Conservation (phyloP, 2,113 vertebrate species). For the Lepisosteus osseus region DNA sequence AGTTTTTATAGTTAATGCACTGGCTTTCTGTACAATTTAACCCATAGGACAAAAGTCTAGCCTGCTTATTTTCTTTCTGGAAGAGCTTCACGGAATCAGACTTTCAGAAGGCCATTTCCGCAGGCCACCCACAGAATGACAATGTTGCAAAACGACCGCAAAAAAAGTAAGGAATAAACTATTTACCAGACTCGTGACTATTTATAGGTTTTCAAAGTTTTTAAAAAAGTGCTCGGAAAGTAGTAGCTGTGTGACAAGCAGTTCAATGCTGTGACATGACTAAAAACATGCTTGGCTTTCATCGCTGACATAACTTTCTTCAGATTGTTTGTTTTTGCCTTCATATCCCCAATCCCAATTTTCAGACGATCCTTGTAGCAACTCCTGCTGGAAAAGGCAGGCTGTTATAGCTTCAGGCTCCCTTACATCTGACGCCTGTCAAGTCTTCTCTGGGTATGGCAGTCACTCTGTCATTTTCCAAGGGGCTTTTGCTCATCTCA, state of each 20-base stretch:
- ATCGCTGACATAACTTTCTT: conserved; percentile 58
- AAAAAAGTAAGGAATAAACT: conserved; percentile 28
- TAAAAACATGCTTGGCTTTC: conserved; percentile 44
- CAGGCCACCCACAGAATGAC: conserved; percentile 2
- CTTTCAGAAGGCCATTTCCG: too few relatives aligned
- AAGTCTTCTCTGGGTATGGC: conserved; percentile 71
- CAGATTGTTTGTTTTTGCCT: conserved; percentile 68
- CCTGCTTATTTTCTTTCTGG: too few relatives aligned
- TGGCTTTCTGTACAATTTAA: too few relatives aligned
- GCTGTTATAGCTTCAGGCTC: conserved; percentile 74
- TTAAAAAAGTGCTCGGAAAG: conserved; percentile 16
- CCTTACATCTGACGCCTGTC: conserved; percentile 77
- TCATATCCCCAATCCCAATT: conserved; percentile 68
- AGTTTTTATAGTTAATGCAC: too few relatives aligned
- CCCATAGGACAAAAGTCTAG: not conserved
- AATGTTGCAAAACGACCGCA: not conserved
- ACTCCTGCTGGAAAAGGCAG: conserved; percentile 64
- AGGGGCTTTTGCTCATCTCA: conserved; percentile 70
- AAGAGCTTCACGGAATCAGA: too few relatives aligned
- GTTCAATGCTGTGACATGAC: conserved; percentile 51
- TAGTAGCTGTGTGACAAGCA: conserved; percentile 45
- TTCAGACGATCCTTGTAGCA: conserved; percentile 57
- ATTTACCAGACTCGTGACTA: conserved; percentile 38
- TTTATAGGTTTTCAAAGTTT: conserved; percentile 38
- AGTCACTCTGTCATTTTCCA: conserved; percentile 71